Evolutionary conservation across 2,113 vertebrate species (phyloP).

Genomic region (Actinemys pallida): DNA sequence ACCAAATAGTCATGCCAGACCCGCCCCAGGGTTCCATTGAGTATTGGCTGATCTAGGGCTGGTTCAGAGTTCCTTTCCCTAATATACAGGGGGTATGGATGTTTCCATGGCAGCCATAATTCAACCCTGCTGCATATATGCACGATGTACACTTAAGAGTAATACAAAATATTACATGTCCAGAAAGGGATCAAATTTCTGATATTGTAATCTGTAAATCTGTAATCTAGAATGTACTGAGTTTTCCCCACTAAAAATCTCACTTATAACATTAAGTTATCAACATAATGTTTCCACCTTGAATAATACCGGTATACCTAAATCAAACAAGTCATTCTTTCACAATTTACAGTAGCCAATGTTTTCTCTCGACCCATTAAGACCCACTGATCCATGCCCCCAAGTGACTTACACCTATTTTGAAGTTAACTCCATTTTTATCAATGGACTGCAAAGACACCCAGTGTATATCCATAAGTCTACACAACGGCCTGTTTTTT

Average conservation of each 20-base stretch:
- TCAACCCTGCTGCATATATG: neutral
- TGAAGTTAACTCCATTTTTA: neutral
- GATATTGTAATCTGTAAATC: neutral
- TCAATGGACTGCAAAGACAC: neutral
- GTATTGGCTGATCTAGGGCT: neutral
- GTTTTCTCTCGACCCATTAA: neutral
- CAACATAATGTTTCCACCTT: neutral
- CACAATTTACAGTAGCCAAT: neutral
- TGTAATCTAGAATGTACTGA: neutral
- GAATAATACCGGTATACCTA: neutral
- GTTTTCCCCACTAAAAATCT: neutral
- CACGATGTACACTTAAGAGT: neutral
- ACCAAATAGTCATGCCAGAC: neutral
- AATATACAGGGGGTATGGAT: neutral
- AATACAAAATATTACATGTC: neutral
- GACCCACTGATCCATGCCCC: rapidly evolving
- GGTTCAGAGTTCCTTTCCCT: neutral
- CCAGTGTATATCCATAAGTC: neutral
- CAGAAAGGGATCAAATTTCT: neutral
- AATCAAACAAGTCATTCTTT: neutral
- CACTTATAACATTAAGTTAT: neutral
- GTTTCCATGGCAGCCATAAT: neutral
- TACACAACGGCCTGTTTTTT: neutral
- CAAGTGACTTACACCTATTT: neutral
- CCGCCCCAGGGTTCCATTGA: neutral